Evolutionary conservation across 2,113 vertebrate species (phyloP).

Genomic region (Bos javanicus): DNA sequence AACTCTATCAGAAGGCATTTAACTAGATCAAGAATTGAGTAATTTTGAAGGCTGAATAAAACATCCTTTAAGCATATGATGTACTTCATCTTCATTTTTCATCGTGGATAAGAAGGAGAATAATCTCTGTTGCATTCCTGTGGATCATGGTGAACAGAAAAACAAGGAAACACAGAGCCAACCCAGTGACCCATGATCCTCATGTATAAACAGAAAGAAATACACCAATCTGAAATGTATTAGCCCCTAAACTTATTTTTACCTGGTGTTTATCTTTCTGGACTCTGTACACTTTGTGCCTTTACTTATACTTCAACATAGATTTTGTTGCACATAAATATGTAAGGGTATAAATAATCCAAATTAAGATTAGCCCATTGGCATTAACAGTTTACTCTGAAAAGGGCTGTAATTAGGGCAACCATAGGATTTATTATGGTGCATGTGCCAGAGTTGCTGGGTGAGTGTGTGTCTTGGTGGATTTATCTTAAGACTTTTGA

Average conservation of each 20-base stretch:
- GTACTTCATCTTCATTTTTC: slow-evolving; percentile 49
- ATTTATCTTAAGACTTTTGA: neutral
- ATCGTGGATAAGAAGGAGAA: slow-evolving; percentile 13
- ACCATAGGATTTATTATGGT: neutral
- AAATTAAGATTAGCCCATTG: neutral
- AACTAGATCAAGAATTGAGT: slow-evolving; percentile 40
- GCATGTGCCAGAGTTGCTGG: neutral
- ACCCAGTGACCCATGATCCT: slow-evolving; percentile 9
- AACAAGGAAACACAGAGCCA: slow-evolving; percentile 7
- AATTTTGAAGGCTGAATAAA: slow-evolving; percentile 45
- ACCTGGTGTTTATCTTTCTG: neutral
- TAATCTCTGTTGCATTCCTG: slow-evolving; percentile 50
- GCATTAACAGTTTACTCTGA: neutral
- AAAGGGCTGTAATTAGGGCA: neutral
- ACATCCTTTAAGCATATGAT: slow-evolving; percentile 33
- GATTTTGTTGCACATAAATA: neutral
- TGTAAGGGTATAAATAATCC: neutral
- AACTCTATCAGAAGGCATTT: slow-evolving; percentile 32
- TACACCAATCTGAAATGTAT: slow-evolving; percentile 36
- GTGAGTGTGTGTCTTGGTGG: neutral
- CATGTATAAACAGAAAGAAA: neutral
- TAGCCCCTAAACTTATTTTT: slow-evolving; percentile 45
- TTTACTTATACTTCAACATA: neutral
- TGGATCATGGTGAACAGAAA: slow-evolving; percentile 30
- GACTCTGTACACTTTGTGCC: neutral